These are phyloP conservation scores for Lynx canadensis DNA, from an alignment of 2,113 vertebrate species.

Conservation along the genomic window DNA sequence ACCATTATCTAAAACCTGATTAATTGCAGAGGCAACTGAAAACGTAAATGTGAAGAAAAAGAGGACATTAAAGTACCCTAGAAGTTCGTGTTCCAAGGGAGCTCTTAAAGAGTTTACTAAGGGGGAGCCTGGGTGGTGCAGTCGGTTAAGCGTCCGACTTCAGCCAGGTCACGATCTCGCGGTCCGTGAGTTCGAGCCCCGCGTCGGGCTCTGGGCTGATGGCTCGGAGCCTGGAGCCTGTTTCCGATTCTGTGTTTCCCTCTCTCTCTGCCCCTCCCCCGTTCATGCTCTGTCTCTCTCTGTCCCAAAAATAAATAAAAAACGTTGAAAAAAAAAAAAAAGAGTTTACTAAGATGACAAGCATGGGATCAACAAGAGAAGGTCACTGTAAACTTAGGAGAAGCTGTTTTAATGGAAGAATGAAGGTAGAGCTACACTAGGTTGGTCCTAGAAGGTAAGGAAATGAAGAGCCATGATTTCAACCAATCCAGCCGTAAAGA, in stretches of 20 bases:
- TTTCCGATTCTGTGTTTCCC: no score
- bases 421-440: background rate
- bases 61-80: background rate
- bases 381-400: background rate
- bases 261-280: no score
- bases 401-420: background rate
- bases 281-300: no score
- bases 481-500: background rate
- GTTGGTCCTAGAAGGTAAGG: background rate
- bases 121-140: no score
- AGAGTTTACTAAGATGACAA: background rate
- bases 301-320: no score
- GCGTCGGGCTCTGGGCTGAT: no score
- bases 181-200: no score
- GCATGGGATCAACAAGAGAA: background rate
- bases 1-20: background rate
- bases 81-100: background rate
- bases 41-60: background rate
- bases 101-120: background rate
- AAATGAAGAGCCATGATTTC: background rate
- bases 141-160: no score
- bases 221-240: no score
- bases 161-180: no score
- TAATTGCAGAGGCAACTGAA: background rate
- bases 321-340: background rate